phyloP scores from a whole-genome alignment of 2,113 vertebrate species.

The Myrmophylax atrothorax region DNA sequence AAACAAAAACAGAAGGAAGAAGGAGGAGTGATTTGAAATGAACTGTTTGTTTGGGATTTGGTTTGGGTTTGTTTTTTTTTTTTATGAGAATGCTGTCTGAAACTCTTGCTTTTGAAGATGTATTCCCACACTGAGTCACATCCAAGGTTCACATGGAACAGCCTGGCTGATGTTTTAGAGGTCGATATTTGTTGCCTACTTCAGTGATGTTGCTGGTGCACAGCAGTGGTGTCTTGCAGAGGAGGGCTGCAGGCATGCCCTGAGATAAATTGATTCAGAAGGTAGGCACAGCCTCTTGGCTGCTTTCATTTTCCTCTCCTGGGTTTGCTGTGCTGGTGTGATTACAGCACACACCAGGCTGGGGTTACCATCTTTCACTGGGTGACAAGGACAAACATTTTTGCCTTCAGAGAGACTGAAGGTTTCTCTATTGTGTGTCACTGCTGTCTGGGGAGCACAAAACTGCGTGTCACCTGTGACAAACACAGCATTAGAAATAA shows the following conservation, averaged over 20 bases:
- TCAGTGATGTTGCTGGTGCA: neutral
- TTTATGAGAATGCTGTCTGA: neutral
- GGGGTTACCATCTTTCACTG: neutral
- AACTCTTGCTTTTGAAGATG: slow-evolving; percentile 32
- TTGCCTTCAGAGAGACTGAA: neutral
- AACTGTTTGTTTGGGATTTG: neutral
- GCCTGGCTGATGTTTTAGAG: neutral
- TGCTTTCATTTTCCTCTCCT: neutral
- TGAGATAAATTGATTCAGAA: neutral
- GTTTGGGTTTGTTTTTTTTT: neutral
- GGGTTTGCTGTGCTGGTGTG: neutral
- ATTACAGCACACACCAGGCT: neutral
- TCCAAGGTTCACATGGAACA: neutral
- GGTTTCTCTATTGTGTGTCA: neutral
- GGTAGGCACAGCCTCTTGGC: neutral
- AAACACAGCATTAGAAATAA: slow-evolving; percentile 14
- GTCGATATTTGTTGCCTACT: neutral
- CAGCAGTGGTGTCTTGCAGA: neutral
- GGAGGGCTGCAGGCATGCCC: slow-evolving; percentile 2
- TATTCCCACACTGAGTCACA: slow-evolving; percentile 25
- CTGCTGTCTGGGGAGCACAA: neutral
- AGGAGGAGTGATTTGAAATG: slow-evolving; percentile 19
- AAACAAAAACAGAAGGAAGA: neutral
- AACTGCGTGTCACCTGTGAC: slow-evolving; percentile 17
- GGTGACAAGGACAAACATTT: slow-evolving; percentile 29